Base-by-base conservation (phyloP, 2,113 vertebrate species). In the Argyrosomus japonicus region DNA sequence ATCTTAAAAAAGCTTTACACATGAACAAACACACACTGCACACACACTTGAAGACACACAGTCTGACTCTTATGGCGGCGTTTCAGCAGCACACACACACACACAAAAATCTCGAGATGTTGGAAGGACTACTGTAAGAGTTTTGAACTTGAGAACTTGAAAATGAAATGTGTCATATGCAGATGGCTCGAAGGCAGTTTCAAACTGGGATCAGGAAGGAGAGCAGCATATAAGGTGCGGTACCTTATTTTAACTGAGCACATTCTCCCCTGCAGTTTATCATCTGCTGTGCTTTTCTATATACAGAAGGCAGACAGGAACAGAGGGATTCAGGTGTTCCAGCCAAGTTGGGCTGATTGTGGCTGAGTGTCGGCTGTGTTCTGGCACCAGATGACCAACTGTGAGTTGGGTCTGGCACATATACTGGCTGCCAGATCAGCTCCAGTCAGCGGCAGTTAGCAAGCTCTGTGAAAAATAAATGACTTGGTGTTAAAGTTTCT, bases 131-230 rank as follows among this genome's bases (percentile, higher is more conserved):
- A 71, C 48, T 48, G 56, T 21, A 43, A 57, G 51, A 75, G 23
- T 65, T 80, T 64, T 72, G 23, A 82, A 58, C 54, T 54, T 43
- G 19, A 23, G 50, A 76, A 48, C 29, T 64, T 60, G 17, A 82
- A 71, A 85, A 64, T 72, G 47, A 83, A 77, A 84, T 69, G 64
- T 68, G 60, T 81, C 73, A 73, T 51, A 73, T 73, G 71, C 69
- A 77, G 57, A 79, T 50, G 45, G 25, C 53, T 76, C 48, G 43
- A 60, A 91, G 61, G 69, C 53, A 18, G 68, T 21, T 61, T 60
- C 63, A 63, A 64, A 83, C 19, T 53, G 64, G 45, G 43, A 72
- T 50, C 70, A 50, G 56, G 47, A 7, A 61, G 17, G 23, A 61
- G 15, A 76, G 60, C 19, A 21, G 50, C 29, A 1, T 68, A 29